Percentiles rank a stretch among this genome's conserved stretches.
These are phyloP conservation scores for Drosophila parvula DNA, from an alignment of 1,140 invertebrate species.

Conservation along the genomic window DNA sequence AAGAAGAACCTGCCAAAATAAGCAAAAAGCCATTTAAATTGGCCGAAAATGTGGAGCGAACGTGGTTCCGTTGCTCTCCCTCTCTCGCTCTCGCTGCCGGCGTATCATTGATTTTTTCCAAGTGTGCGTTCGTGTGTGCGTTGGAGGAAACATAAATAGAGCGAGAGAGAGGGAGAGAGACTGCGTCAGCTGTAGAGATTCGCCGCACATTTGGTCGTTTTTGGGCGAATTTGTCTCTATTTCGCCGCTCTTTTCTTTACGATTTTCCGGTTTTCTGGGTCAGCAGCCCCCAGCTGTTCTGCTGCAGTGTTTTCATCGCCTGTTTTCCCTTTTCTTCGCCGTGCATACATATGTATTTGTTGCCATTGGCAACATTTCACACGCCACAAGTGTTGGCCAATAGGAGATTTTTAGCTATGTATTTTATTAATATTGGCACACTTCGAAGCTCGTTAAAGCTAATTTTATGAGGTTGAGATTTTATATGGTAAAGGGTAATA, in stretches of 20 bases:
- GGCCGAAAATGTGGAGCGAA: conserved; percentile 14
- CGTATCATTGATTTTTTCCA: conserved; percentile 25
- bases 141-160: conserved; percentile 7
- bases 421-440: neutral
- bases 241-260: neutral
- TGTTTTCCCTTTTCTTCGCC: conserved; percentile 32
- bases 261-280: conserved; percentile 34
- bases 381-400: conserved; percentile 12
- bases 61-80: conserved; percentile 16
- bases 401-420: conserved; percentile 2
- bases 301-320: conserved; percentile 37
- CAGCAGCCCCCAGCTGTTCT: conserved; percentile 36
- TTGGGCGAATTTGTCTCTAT: neutral
- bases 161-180: conserved; percentile 1
- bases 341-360: conserved; percentile 1
- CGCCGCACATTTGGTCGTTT: conserved; percentile 3
- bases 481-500: neutral
- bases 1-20: conserved; percentile 17
- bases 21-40: conserved; percentile 4
- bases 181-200: conserved; percentile 15
- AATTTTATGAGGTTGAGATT: neutral
- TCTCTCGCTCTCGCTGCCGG: conserved; percentile 17
- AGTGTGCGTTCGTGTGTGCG: conserved; percentile 5
- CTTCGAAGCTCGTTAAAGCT: neutral
- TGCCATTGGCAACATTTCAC: neutral